These are phyloP conservation scores for Microcebus jonahi DNA, from an alignment of 2,113 vertebrate genomes.

Conservation along the genomic window DNA sequence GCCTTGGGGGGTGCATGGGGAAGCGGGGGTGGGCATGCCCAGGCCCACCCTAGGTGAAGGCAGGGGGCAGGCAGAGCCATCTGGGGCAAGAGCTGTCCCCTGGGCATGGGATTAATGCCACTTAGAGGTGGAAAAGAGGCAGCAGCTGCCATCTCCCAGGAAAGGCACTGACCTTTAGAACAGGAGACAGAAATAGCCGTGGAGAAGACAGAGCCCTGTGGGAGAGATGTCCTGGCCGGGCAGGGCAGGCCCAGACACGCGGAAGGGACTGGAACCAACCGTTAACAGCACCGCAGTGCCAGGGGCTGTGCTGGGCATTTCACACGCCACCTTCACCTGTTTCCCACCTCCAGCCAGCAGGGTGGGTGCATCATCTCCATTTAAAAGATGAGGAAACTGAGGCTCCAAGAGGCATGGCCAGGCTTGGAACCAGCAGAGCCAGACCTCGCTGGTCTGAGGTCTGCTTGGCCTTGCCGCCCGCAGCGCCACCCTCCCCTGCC, in stretches of 20 bases:
- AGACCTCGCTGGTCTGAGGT: background rate
- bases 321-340: background rate
- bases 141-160: conserved; percentile 9
- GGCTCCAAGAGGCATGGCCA: background rate
- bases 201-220: background rate
- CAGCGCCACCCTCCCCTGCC: accelerated
- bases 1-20: background rate
- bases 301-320: background rate
- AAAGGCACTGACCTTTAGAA: conserved; percentile 70
- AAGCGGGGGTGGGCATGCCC: background rate
- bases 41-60: background rate
- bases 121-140: conserved; percentile 21
- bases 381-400: background rate
- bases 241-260: background rate
- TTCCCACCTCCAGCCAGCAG: background rate
- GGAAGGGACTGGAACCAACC: background rate
- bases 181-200: conserved; percentile 65
- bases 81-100: background rate
- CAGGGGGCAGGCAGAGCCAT: background rate
- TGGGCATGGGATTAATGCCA: background rate
- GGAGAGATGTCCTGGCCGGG: background rate
- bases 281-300: background rate
- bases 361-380: background rate
- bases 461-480: background rate
- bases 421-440: background rate